Percentiles rank a stretch among this genome's conserved stretches.
Conservation (phyloP, 2,113 vertebrate species). For the Tor tambroides region DNA sequence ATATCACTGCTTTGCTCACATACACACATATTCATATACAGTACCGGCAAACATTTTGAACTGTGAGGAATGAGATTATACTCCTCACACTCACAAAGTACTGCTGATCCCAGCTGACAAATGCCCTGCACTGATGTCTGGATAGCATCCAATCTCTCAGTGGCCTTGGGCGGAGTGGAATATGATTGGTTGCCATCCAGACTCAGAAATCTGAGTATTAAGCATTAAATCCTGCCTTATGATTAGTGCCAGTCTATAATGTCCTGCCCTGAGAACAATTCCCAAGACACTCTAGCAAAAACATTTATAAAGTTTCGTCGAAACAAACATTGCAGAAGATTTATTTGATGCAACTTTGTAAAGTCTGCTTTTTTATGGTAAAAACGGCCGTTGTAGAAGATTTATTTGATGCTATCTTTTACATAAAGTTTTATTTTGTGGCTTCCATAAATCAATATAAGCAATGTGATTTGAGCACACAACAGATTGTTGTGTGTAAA, state of each 20-base stretch:
- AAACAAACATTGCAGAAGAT: constrained; percentile 1
- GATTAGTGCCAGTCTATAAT: constrained; percentile 30
- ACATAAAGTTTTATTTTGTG: constrained; percentile 19
- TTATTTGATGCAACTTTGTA: constrained; percentile 3
- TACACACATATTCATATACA: not conserved
- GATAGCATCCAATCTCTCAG: constrained; percentile 34
- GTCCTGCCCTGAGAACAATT: not conserved
- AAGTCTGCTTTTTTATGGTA: not conserved
- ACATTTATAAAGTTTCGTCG: not conserved
- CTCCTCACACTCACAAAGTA: not conserved
- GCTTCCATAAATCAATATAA: constrained; percentile 31
- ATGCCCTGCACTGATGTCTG: constrained; percentile 16
- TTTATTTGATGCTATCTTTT: constrained; percentile 28
- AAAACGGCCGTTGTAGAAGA: not conserved
- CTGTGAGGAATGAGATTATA: not conserved
- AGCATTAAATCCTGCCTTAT: constrained; percentile 12
- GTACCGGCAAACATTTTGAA: not conserved
- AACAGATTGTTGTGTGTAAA: constrained; percentile 19
- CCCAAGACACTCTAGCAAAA: not conserved
- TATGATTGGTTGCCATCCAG: constrained; percentile 19
- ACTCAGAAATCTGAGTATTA: constrained; percentile 5
- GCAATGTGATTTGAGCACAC: not conserved
- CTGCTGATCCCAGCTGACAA: constrained; percentile 9
- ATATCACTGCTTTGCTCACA: not conserved
- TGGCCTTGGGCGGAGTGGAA: constrained; percentile 29